Base-by-base conservation (phyloP, 2,113 vertebrate species). In the Lophochroa leadbeateri region DNA sequence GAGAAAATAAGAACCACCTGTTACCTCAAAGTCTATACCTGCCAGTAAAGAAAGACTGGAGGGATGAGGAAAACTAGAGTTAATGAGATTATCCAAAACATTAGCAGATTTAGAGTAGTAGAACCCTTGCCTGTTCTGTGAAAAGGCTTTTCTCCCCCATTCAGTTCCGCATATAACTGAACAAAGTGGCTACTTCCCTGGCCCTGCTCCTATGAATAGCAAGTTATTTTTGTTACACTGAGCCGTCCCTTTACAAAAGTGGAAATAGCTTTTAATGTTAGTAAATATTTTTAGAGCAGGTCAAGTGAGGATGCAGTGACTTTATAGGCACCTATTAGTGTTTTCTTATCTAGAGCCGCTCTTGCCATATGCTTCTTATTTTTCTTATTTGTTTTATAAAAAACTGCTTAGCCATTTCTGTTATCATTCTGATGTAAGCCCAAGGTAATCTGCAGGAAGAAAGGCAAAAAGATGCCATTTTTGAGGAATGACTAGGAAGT, bases 221-320 rank as follows among this genome's bases (percentile, higher is more conserved):
- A 63, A 77, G 79, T 71, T 96, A 82, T 89, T 94, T 93, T 87
- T 94, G 50, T 82, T 85, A 86, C 43, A 9, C 41, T 86, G 60
- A 81, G n/a, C 55, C 4, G 6, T 44, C 20, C 23, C 27, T 79
- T 93, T 63, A 68, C 23, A 80, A 35, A 95, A 93, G 74, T 95
- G 72, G 90, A 96, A 94, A 92, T 76, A 84, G 63, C 44, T 86
- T 90, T 84, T 91, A 86, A 83, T 17, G 1, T 44, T 71, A 83
- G 46, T 37, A 83, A 90, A 67, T 90, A 96, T 88, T 95, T 94
- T 96, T 90, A 90, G 64, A 87, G 24, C 64, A 88, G 79, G 74
- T 96, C 94, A 96, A 92, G 41, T 92, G 82, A 88, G 71, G 31
- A 82, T 31, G 20, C 37, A 70, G 31, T 57, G 76, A 49, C 39